These are phyloP conservation scores for Salpingus planirostris DNA, from an alignment of 2,888 invertebrate genomes.

Conservation along the genomic window DNA sequence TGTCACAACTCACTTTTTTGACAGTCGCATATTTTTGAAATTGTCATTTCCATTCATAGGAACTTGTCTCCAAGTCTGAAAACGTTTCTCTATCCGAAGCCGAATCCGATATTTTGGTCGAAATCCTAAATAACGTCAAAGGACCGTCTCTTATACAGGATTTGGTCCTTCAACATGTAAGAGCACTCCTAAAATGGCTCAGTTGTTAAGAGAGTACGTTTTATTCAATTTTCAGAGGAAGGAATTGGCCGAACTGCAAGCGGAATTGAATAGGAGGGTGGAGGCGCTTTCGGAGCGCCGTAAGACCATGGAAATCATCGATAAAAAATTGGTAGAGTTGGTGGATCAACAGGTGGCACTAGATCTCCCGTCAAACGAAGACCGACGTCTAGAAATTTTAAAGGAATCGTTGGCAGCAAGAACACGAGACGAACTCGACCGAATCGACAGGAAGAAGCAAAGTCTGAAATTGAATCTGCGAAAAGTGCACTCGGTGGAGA, in stretches of 20 bases:
- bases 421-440: constrained; percentile 45
- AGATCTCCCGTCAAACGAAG: constrained; percentile 5
- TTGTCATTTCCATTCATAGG: constrained; percentile 36
- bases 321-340: constrained; percentile 58
- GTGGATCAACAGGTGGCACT: constrained; percentile 50
- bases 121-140: constrained; percentile 57
- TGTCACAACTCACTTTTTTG: not conserved
- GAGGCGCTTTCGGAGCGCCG: constrained; percentile 54
- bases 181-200: too few relatives aligned
- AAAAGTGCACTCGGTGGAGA: constrained; percentile 39
- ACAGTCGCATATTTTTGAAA: constrained; percentile 1
- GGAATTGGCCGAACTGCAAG: constrained; percentile 61
- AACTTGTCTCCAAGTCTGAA: constrained; percentile 47
- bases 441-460: constrained; percentile 46
- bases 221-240: too few relatives aligned
- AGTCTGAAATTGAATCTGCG: constrained; percentile 63
- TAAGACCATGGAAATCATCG: constrained; percentile 59
- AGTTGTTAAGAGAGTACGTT: constrained; percentile 2
- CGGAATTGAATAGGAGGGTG: constrained; percentile 55
- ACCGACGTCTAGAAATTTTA: constrained; percentile 31
- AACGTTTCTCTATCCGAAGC: constrained; percentile 48
- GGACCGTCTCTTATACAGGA: constrained; percentile 59
- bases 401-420: constrained; percentile 41
- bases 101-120: constrained; percentile 53
- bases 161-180: constrained; percentile 64